A percentile compares a stretch with the other conserved stretches of the same genome.
Conservation (phyloP, 2,888 invertebrate species). For the Mythimna pallens region DNA sequence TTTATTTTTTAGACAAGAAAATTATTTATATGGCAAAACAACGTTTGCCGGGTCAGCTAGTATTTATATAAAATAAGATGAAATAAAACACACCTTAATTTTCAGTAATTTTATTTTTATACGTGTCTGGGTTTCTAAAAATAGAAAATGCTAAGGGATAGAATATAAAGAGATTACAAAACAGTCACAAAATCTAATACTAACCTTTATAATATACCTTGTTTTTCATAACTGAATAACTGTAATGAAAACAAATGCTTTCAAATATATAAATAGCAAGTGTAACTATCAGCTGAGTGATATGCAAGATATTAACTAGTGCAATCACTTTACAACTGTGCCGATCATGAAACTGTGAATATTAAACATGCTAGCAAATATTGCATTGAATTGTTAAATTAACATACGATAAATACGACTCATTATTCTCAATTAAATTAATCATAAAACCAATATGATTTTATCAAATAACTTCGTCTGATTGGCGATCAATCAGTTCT, state of each 20-base stretch:
- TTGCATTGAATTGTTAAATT: constrained; percentile 64
- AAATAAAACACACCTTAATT: constrained; percentile 61
- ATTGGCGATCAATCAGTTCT: constrained; percentile 50
- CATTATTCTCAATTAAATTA: constrained; percentile 51
- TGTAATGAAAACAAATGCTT: constrained; percentile 51
- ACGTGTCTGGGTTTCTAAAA: constrained; percentile 86
- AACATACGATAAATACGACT: constrained; percentile 53
- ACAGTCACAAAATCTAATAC: constrained; percentile 83
- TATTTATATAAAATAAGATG: not conserved
- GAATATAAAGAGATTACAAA: constrained; percentile 85
- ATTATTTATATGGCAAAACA: no score
- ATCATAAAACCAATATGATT: constrained; percentile 58
- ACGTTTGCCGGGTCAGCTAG: no score
- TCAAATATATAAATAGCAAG: constrained; percentile 55
- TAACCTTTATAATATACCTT: constrained; percentile 67
- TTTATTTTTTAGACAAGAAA: no score
- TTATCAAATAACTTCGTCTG: constrained; percentile 55
- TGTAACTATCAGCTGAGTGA: constrained; percentile 70
- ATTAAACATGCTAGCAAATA: constrained; percentile 59
- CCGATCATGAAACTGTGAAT: constrained; percentile 58
- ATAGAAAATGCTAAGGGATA: constrained; percentile 87
- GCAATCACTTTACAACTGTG: constrained; percentile 70
- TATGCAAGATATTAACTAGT: constrained; percentile 77
- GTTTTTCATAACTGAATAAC: constrained; percentile 59
- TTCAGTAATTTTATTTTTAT: constrained; percentile 78